A percentile compares a stretch with the other conserved stretches of the same genome.
phyloP scores from a whole-genome alignment of 2,888 invertebrate species.

The Leucozona laternaria region DNA sequence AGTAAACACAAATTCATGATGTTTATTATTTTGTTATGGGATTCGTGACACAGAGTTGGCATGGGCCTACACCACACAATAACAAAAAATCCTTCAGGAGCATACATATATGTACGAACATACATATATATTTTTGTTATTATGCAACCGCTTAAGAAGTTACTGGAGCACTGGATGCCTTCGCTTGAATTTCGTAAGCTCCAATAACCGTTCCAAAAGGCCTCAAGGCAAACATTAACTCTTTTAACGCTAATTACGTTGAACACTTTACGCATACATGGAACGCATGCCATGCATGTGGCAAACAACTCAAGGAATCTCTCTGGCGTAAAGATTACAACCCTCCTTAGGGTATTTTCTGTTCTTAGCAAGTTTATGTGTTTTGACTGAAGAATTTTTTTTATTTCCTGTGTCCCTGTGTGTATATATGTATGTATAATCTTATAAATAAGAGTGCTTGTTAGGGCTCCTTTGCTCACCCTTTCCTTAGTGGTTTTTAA shows the following conservation, averaged over 20 bases:
- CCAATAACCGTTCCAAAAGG: constrained; percentile 21
- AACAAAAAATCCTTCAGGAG: not conserved
- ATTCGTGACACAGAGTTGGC: not conserved
- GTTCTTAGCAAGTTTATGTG: not conserved
- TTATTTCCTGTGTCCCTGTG: not conserved
- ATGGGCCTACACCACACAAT: not conserved
- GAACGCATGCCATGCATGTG: constrained; percentile 55
- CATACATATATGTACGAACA: not conserved
- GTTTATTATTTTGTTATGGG: constrained; percentile 13
- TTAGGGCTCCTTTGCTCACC: not conserved
- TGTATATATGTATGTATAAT: not conserved
- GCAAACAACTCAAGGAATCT: constrained; percentile 12
- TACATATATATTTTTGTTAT: not conserved
- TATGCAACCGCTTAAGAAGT: constrained; percentile 43
- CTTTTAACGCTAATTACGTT: constrained; percentile 61
- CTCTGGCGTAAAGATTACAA: constrained; percentile 21
- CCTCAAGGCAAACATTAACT: constrained; percentile 47
- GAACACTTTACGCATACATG: constrained; percentile 52
- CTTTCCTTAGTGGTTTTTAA: not conserved
- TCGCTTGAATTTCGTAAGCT: constrained; percentile 31
- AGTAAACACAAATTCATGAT: constrained; percentile 25
- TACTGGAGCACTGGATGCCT: constrained; percentile 38
- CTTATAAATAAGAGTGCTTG: constrained; percentile 7
- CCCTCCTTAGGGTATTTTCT: constrained; percentile 1
- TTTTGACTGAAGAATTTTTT: constrained; percentile 1